Evolutionary conservation across 64 coral and sea anemone species (phyloP), one percentile per base, ranked within the genome.

Genomic region (Dendrophyllia cribrosa): DNA sequence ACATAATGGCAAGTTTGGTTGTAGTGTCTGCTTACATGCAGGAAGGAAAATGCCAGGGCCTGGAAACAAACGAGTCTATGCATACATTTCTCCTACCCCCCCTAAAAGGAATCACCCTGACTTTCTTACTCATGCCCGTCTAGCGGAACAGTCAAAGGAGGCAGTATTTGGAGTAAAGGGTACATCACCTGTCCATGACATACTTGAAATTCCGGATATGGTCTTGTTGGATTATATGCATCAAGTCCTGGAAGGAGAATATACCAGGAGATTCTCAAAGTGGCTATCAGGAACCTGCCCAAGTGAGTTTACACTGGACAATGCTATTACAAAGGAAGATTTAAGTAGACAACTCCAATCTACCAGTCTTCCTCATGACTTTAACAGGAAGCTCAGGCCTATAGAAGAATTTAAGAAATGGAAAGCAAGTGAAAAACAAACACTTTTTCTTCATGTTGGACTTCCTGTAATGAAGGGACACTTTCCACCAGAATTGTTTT

Each of bases 161-260:
- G 34, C 34, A 34, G 34, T 34, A 34, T 34, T 88, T 88, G 89
- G 94, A 15, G 69, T 90, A 9, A 95, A 85, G 68, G 88, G 89
- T 5, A 17, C 76, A 10, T 95, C 94, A 71, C 25, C 67, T 26
- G 83, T 91, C 9, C 88, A 91, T 34, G 15, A 12, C 9, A 95
- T 95, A 44, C 56, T 95, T 22, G 43, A 95, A 73, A 91, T 34
- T 34, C 94, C 94, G 47, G 89, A 91, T 46, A 95, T 95, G 83
- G 6, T 95, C 25, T 58, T 88, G 47, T 80, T 95, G 70, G 94
- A 95, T 24, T 95, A 95, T 59, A 88, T 95, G 94, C 89, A 95
- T 56, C 88, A 95, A 82, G 88, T 95, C 44, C 88, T 95, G 81
- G 94, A 91, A 63, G 94, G 94, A 45, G 94, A 95, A 82, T 95